Base-by-base conservation (phyloP, 2,888 invertebrate species). In the Spilarctia lutea region DNA sequence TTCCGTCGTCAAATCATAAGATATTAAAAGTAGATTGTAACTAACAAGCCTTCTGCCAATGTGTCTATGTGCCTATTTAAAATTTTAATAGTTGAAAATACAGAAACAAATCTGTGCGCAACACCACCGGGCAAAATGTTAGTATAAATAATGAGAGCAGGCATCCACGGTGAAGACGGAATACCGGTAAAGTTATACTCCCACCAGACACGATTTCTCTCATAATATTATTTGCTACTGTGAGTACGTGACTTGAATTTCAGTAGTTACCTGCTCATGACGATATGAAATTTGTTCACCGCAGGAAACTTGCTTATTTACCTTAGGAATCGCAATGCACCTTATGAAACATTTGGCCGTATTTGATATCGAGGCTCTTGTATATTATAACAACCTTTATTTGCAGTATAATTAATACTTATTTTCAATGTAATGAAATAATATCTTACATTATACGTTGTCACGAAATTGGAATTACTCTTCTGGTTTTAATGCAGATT, bases 141-240 rank as follows among this genome's bases (percentile, higher is more conserved):
- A 78, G 81, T 79, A 76, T 72, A 80, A 83, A 81, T 80, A 81
- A 78, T 80, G 83, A 80, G 80, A 73, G 72, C 73, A 80, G 78
- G 76, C 79, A 76, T 76, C 81, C 85, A 84, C 83, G 77, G 82
- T 74, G 76, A 83, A 88, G 86, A 85, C 83, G 85, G 81, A 85
- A 85, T 82, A 82, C 88, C 86, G 86, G 88, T 84, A 88, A 91
- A 91, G 88, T 91, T 91, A 89, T 90, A 89, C 87, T 90, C 87
- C 89, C 86, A 91, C 84, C 88, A 92, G 92, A 91, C 91, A 90
- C 90, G 89, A 90, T 89, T 91, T 90, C 90, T 89, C 90, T 92
- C 91, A 93, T 93, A 92, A 93, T 92, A 92, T 92, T 93, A 93
- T 93, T 93, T 93, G 92, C 91, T 91, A 86, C 89, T 89, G 88